Percentiles rank a stretch among this genome's conserved stretches.
Conservation (phyloP, 2,797 vertebrate genomes). For the Notolepis coatsorum region DNA sequence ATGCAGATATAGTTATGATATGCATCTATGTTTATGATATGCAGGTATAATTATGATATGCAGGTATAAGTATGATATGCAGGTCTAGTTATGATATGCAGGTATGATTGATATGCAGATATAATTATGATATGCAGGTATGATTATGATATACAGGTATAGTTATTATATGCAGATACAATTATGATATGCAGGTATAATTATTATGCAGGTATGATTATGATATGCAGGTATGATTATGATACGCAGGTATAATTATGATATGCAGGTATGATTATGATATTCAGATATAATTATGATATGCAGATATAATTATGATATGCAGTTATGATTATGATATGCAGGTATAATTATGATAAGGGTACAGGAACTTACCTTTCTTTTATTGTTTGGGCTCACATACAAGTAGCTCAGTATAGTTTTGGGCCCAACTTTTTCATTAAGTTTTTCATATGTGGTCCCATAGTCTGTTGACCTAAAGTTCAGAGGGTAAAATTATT, state of each 20-base stretch:
- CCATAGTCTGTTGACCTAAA: conserved; percentile 96
- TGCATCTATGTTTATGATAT: too few relatives aligned
- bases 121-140: too few relatives aligned
- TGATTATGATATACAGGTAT: too few relatives aligned
- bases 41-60: background rate
- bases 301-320: background rate
- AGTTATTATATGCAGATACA: too few relatives aligned
- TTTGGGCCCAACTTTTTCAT: conserved; percentile 93
- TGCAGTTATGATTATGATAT: background rate
- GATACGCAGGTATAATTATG: too few relatives aligned
- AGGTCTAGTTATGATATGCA: background rate
- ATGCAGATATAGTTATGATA: too few relatives aligned
- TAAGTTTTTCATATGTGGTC: conserved; percentile 94
- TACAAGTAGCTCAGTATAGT: conserved; percentile 95
- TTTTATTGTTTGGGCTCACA: conserved; percentile 95
- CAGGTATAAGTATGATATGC: background rate
- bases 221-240: too few relatives aligned
- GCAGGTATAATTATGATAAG: background rate
- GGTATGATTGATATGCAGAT: too few relatives aligned
- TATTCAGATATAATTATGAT: too few relatives aligned
- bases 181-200: background rate
- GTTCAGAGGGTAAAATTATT: conserved; percentile 67
- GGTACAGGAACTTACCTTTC: conserved; percentile 83
- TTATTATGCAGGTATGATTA: background rate
- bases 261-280: too few relatives aligned